Evolutionary conservation across 1,140 invertebrate genomes (phyloP).

Genomic region (Mesaphorura yosii): DNA sequence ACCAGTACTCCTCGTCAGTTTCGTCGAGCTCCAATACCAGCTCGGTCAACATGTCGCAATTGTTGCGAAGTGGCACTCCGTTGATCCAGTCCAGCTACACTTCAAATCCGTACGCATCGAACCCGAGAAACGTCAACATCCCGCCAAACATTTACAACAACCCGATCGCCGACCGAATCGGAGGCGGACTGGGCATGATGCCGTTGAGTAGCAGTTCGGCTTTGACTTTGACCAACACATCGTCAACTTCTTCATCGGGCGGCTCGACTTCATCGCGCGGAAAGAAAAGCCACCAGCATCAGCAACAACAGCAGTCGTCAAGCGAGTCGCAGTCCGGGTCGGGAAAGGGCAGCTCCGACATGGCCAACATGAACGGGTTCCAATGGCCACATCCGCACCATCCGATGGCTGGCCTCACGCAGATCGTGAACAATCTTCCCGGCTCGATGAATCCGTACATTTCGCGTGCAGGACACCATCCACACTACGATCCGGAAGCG

Average conservation of each 20-base stretch:
- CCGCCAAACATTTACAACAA: conserved; percentile 23
- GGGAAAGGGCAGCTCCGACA: not conserved
- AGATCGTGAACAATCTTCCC: conserved; percentile 30
- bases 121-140: conserved; percentile 25
- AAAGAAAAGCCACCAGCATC: not conserved
- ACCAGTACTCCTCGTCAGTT: conserved; percentile 2
- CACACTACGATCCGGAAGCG: not conserved
- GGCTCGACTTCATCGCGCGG: not conserved
- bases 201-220: not conserved
- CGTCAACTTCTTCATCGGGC: not conserved
- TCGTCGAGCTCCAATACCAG: too few relatives aligned
- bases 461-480: not conserved
- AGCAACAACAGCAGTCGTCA: not conserved
- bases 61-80: too few relatives aligned
- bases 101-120: conserved; percentile 24
- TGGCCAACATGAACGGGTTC: conserved; percentile 10
- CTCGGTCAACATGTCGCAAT: not conserved
- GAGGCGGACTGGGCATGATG: not conserved
- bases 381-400: conserved; percentile 30
- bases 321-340: not conserved
- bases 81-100: conserved; percentile 19
- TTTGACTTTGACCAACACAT: not conserved
- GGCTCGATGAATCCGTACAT: conserved; percentile 17
- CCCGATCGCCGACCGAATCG: not conserved
- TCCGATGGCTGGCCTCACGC: conserved; percentile 22